Percentiles rank a stretch among this genome's conserved stretches.
These are phyloP conservation scores for Eristalis pertinax DNA, from an alignment of 2,888 invertebrate species.

Conservation along the genomic window DNA sequence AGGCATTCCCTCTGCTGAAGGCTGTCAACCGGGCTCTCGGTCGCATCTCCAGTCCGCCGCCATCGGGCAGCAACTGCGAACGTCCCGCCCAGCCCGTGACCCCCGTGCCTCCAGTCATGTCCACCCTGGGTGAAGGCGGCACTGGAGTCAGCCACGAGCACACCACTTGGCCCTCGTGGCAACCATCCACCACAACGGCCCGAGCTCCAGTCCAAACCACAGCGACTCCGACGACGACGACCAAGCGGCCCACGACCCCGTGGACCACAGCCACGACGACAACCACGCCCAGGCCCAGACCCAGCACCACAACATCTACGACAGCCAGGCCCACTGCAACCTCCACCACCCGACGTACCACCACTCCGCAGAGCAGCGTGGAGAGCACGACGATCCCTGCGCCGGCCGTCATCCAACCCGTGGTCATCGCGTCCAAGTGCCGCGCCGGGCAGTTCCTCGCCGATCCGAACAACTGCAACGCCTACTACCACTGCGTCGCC, in stretches of 20 bases:
- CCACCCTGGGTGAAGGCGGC: slow-evolving; percentile 82
- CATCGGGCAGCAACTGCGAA: slow-evolving; percentile 84
- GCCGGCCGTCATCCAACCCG: slow-evolving; percentile 82
- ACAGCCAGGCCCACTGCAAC: slow-evolving; percentile 75
- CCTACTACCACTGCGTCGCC: slow-evolving; percentile 88
- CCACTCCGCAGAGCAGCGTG: slow-evolving; percentile 73
- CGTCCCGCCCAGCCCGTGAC: slow-evolving; percentile 88
- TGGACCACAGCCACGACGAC: slow-evolving; percentile 81
- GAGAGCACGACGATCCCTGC: slow-evolving; percentile 80
- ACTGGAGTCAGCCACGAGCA: slow-evolving; percentile 76
- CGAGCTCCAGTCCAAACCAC: slow-evolving; percentile 77
- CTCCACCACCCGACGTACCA: slow-evolving; percentile 75
- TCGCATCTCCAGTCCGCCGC: slow-evolving; percentile 83
- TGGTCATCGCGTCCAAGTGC: slow-evolving; percentile 79
- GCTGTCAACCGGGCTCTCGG: slow-evolving; percentile 90
- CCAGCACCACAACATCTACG: slow-evolving; percentile 72
- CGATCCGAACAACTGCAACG: slow-evolving; percentile 87
- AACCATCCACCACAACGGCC: slow-evolving; percentile 74
- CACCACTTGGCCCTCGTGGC: slow-evolving; percentile 78
- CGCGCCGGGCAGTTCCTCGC: slow-evolving; percentile 83
- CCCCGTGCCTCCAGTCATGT: slow-evolving; percentile 88
- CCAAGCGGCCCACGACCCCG: slow-evolving; percentile 75
- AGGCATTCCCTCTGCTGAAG: slow-evolving; percentile 89
- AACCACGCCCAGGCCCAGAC: slow-evolving; percentile 79
- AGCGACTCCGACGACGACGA: slow-evolving; percentile 76